A percentile compares a stretch with the other conserved stretches of the same genome.
Conservation (phyloP, 2,113 vertebrate genomes). For the Astatoreochromis straeleni region DNA sequence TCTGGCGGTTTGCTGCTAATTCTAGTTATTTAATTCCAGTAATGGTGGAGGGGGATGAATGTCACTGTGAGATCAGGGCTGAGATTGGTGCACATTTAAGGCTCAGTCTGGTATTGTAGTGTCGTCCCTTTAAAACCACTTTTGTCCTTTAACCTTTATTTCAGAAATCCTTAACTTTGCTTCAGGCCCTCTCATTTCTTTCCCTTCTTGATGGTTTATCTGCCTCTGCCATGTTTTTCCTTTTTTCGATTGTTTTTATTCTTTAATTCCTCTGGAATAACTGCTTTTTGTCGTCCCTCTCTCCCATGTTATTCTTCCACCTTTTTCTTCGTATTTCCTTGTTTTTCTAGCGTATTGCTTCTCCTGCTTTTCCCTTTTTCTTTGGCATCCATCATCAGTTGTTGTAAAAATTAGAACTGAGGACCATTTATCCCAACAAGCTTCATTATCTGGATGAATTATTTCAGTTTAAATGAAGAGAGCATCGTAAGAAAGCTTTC, state of each 20-base stretch:
- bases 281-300: fast-evolving
- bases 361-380: not conserved
- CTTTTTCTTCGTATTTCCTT: not conserved
- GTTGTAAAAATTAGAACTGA: not conserved
- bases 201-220: not conserved
- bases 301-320: fast-evolving
- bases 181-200: not conserved
- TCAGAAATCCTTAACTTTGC: fast-evolving
- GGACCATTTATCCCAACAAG: not conserved
- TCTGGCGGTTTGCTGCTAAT: not conserved
- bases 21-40: not conserved
- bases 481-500: fast-evolving
- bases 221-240: fast-evolving
- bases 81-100: not conserved
- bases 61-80: not conserved
- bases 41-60: not conserved
- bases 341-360: not conserved
- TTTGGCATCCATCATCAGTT: not conserved
- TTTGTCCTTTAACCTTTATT: not conserved
- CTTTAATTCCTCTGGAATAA: not conserved
- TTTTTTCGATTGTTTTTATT: not conserved
- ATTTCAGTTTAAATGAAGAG: not conserved
- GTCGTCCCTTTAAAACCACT: not conserved
- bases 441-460: not conserved
- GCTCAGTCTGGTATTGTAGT: not conserved